A percentile compares a stretch with the other conserved stretches of the same genome.
Evolutionary conservation across 2,113 vertebrate species (phyloP).

Genomic region (Embiotoca jacksoni): DNA sequence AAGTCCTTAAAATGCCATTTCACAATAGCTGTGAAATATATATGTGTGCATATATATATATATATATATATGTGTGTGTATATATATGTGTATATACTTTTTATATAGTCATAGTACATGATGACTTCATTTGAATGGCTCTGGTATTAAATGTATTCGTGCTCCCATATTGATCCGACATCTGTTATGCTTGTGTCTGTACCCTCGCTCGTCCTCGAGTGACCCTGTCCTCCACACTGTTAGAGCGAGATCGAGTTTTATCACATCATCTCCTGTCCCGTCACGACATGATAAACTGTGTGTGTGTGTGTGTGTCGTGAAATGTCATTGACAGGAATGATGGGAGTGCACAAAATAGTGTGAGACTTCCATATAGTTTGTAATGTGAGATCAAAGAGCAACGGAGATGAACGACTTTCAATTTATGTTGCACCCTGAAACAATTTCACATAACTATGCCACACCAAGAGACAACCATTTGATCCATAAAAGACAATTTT

Average conservation of each 20-base stretch:
- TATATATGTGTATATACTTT: too few relatives aligned
- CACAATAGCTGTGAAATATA: too few relatives aligned
- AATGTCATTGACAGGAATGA: conserved; percentile 24
- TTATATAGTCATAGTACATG: neutral
- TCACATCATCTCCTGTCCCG: conserved; percentile 13
- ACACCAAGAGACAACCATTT: neutral
- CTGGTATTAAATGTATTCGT: conserved; percentile 31
- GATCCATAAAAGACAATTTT: conserved; percentile 4
- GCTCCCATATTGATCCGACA: conserved; percentile 19
- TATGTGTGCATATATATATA: too few relatives aligned
- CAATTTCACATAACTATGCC: conserved; percentile 10
- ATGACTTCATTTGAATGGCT: conserved; percentile 25
- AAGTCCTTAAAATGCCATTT: too few relatives aligned
- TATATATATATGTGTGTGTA: too few relatives aligned
- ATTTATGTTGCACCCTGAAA: conserved; percentile 10
- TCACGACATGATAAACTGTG: conserved; percentile 23
- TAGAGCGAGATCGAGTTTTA: conserved; percentile 40
- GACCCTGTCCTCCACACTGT: conserved; percentile 10
- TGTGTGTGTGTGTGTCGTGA: conserved; percentile 16
- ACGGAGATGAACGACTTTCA: conserved; percentile 23
- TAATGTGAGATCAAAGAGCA: conserved; percentile 29
- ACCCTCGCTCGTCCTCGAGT: conserved; percentile 16
- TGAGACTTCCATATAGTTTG: conserved; percentile 5
- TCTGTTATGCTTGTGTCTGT: conserved; percentile 10
- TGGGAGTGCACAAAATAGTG: neutral